Evolutionary conservation across 2,797 vertebrate species (phyloP).

Genomic region (Tinamus major): DNA sequence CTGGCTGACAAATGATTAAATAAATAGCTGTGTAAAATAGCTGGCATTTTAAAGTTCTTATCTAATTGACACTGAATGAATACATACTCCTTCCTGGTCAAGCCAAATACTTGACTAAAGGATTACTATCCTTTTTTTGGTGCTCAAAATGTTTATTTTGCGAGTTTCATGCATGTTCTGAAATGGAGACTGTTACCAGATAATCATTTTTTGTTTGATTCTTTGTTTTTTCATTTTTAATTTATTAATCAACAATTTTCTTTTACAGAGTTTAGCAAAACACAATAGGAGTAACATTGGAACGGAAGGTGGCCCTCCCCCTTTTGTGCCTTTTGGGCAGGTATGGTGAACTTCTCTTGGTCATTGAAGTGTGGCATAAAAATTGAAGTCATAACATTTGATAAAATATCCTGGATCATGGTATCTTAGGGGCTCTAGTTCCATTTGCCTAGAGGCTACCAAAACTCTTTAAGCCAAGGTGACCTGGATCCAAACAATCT

Average conservation of each 20-base stretch:
- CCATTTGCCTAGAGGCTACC: background rate
- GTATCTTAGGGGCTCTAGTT: background rate
- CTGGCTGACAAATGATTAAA: background rate
- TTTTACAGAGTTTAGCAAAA: conserved; percentile 92
- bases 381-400: background rate
- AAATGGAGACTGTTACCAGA: background rate
- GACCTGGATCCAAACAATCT: background rate
- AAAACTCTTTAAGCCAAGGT: background rate
- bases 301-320: conserved; percentile 96
- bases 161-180: background rate
- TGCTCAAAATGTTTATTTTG: background rate
- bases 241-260: background rate
- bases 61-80: background rate
- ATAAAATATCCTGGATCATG: background rate
- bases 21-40: background rate
- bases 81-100: no score
- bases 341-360: conserved; percentile 74
- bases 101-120: background rate
- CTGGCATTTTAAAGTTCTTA: background rate
- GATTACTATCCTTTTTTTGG: background rate
- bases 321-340: conserved; percentile 97
- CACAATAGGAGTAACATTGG: conserved; percentile 95
- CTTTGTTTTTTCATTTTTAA: background rate
- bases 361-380: background rate
- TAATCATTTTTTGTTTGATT: background rate